Evolutionary conservation across 2,888 invertebrate species (phyloP), one percentile per base, ranked within the genome.

Genomic region (Schizaphis graminum): DNA sequence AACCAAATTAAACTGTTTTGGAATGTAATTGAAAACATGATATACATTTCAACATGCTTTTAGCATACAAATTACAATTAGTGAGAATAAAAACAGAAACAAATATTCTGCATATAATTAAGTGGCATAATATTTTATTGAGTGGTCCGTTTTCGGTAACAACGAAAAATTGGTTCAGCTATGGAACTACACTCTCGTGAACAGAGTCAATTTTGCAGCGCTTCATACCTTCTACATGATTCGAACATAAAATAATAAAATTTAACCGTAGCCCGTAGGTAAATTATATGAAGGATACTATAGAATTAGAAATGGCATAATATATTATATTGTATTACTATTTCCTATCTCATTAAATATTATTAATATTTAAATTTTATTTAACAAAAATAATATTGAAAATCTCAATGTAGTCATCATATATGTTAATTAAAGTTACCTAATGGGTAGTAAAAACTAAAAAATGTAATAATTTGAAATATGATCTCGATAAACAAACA

Each of bases 1-100:
- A 41, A 21, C 53, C 26, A 56, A 56, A 89, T 35, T 35, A 89
- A 89, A 56, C 26, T 35, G 41, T 35, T 56, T 21, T 26, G 53
- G 35, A 89, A 56, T n/a, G 41, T 56, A 41, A 89, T 89, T 56
- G 35, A 56, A 89, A 53, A 89, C 13, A 67, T 67, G n/a, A 67
- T 67, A 67, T 35, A 89, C 88, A 41, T 56, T 35, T 56, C 35
- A 89, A 26, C 41, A 56, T 56, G 88, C 35, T 41, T 89, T 89
- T 53, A 56, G 56, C 35, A 89, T 89, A 56, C 53, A 24, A 89
- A 89, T 89, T 89, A 56, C 88, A 53, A 8, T 35, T 56, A 35
- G 35, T 35, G 35, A 5, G 53, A 49, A 89, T 53, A 41, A 89
- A 88, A 56, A 89, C 11, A 35, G 47, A 56, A 88, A 53, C 21